phyloP scores from a whole-genome alignment of 2,888 invertebrate species.

The Eristalis pertinax region DNA sequence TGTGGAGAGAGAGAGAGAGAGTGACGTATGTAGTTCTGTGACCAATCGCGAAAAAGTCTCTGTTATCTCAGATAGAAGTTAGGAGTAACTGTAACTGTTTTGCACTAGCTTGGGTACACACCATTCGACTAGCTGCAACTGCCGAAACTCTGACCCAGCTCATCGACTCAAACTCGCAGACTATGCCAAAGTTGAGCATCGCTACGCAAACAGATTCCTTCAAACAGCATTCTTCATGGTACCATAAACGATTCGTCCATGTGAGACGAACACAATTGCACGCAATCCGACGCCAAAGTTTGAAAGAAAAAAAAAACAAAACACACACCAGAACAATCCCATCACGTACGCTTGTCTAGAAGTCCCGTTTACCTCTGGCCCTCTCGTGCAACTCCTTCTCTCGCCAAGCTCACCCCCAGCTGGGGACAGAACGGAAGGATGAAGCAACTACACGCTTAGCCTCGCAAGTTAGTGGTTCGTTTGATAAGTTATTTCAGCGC shows the following conservation, averaged over 20 bases:
- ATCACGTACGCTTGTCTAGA: not conserved
- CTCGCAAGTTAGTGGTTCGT: constrained; percentile 7
- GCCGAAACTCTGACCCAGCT: not conserved
- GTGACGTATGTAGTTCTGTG: too few relatives aligned
- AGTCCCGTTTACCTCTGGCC: not conserved
- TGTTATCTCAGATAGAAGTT: too few relatives aligned
- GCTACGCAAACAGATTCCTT: not conserved
- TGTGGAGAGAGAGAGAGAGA: too few relatives aligned
- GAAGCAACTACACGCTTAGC: not conserved
- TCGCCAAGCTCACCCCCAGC: not conserved
- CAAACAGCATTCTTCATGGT: not conserved
- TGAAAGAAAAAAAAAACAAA: not conserved
- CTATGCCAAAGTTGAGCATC: not conserved
- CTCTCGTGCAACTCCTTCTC: not conserved
- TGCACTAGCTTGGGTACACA: not conserved
- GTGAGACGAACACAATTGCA: not conserved
- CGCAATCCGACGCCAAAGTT: not conserved
- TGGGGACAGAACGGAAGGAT: not conserved
- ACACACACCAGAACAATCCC: not conserved
- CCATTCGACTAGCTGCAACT: not conserved
- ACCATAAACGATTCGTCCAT: not conserved
- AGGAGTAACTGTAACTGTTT: too few relatives aligned
- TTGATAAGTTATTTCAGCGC: constrained; percentile 26
- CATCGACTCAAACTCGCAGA: not conserved
- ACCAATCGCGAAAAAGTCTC: too few relatives aligned